Evolutionary conservation across 1,140 invertebrate genomes (phyloP), one percentile per base, ranked within the genome.

Genomic region (Helicorthomorpha holstii): DNA sequence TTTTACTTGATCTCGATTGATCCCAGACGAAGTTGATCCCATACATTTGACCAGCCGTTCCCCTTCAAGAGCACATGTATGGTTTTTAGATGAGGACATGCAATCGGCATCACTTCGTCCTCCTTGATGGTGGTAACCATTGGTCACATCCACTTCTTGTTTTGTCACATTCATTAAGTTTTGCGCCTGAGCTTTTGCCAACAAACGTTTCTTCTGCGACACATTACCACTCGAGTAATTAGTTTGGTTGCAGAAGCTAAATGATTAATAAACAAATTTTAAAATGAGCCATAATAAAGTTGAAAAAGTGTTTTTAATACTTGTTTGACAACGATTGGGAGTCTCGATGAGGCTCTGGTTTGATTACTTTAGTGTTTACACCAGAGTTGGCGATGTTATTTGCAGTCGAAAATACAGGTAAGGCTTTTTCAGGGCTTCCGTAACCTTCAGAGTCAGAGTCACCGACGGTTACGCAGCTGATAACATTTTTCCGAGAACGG

Each of bases 151-250:
- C 23, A 42, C 27, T 47, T 64, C 63, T 48, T 61, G 60, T 42
- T 64, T 64, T 42, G 34, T 21, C 44, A 22, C 46, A 42, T 10
- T 34, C 3, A 21, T 3, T 3, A 16, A 27, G 10, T 49, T 38
- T 25, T 60, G 54, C 27, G 81, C 84, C 65, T 91, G 87, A 16
- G 84, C 84, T 67, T 83, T 83, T 21, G 85, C 85, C 57, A 91
- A 65, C 43, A 91, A 70, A 41, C 88, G 76, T 66, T 91, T 92
- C 73, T 91, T 91, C 66, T 86, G 83, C 14, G 85, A 83, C 59
- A 59, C 41, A 44, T 48, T 48, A 52, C 53, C 54, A 24, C 34
- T 44, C 2, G 73, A 66, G 57, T 72, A 73, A 55, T 66, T 70
- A n/a, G 49, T 43, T 4, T 22, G 7, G 2, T 48, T 68, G 68